Conservation (phyloP, 2,888 invertebrate species). For the Chloroclysta siterata region DNA sequence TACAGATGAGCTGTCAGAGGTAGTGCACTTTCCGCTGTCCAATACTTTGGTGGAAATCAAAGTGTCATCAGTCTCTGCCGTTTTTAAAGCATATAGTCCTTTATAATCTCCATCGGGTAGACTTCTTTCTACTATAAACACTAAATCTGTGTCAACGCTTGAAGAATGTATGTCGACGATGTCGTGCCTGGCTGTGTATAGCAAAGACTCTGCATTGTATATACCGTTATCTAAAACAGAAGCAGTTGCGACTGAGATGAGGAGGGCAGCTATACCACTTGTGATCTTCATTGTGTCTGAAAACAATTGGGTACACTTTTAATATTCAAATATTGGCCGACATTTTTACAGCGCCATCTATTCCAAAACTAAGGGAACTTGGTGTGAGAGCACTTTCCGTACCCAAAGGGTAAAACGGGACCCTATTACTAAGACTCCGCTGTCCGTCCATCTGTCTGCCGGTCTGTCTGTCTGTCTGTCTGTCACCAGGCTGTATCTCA, state of each 20-base stretch:
- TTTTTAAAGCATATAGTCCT: conserved; percentile 12
- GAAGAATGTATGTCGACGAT: conserved; percentile 15
- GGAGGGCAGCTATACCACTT: not conserved
- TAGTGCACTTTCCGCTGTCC: conserved; percentile 17
- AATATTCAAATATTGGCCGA: too few relatives aligned
- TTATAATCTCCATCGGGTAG: not conserved
- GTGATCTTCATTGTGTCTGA: conserved; percentile 15
- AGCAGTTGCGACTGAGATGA: conserved; percentile 1
- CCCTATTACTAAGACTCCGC: too few relatives aligned
- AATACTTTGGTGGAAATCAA: conserved; percentile 11
- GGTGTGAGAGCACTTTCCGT: too few relatives aligned
- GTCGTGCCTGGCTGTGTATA: conserved; percentile 13
- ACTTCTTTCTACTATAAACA: conserved; percentile 16
- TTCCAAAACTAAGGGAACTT: not conserved
- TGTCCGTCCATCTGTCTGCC: too few relatives aligned
- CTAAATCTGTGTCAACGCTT: not conserved
- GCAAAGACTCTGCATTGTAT: conserved; percentile 13
- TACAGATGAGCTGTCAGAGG: conserved; percentile 18
- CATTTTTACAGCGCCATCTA: too few relatives aligned
- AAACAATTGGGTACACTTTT: not conserved
- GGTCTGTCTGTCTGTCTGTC: too few relatives aligned
- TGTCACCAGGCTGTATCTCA: too few relatives aligned
- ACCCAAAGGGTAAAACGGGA: too few relatives aligned
- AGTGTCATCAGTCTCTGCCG: not conserved
- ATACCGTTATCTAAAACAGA: conserved; percentile 12